Conservation (phyloP, 1,140 invertebrate species). For the Papilio dardanus region DNA sequence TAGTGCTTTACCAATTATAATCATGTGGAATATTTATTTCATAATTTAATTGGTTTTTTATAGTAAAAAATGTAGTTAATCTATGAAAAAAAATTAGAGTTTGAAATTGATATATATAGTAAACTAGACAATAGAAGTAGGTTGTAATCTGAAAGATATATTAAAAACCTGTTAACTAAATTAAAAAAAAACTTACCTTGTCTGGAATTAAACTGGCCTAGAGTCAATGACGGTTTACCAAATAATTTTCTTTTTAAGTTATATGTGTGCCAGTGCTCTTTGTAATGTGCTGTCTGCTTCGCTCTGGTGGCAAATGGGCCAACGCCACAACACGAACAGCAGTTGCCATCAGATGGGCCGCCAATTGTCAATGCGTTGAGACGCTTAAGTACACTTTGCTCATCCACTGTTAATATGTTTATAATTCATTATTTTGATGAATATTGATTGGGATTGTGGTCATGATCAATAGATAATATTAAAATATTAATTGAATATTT, state of each 20-base stretch:
- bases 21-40: too few species aligned
- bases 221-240: slow-evolving; percentile 66
- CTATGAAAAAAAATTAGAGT: too few species aligned
- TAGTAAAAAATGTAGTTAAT: too few species aligned
- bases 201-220: slow-evolving; percentile 71
- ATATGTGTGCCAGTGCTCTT: slow-evolving; percentile 79
- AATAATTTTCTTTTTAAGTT: slow-evolving; percentile 79
- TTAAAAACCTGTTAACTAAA: background rate
- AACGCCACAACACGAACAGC: slow-evolving; percentile 77
- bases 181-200: slow-evolving; percentile 56
- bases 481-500: too few species aligned
- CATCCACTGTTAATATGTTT: slow-evolving; percentile 64
- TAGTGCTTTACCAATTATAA: too few species aligned
- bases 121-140: background rate
- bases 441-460: too few species aligned
- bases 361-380: slow-evolving; percentile 69
- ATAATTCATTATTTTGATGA: too few species aligned
- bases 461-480: too few species aligned
- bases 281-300: slow-evolving; percentile 78
- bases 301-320: slow-evolving; percentile 74
- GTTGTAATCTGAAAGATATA: background rate
- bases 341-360: slow-evolving; percentile 63
- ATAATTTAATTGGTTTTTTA: too few species aligned
- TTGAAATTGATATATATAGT: too few species aligned
- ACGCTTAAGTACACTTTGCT: slow-evolving; percentile 74